A percentile compares a stretch with the other conserved stretches of the same genome.
Evolutionary conservation across 2,113 vertebrate genomes (phyloP).

Genomic region (Nothocercus nigrocapillus): DNA sequence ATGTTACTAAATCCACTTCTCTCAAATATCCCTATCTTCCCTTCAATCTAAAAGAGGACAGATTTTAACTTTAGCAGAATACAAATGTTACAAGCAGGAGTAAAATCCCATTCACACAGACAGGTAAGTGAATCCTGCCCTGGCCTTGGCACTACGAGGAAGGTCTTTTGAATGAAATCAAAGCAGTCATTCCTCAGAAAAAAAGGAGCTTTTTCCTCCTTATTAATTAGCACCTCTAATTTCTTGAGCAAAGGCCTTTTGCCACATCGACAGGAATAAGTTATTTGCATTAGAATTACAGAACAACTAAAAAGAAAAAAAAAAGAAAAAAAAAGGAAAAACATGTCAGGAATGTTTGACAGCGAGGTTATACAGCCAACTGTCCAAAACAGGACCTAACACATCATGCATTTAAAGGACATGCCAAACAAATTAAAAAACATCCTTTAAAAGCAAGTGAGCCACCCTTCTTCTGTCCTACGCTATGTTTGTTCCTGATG

Average conservation of each 20-base stretch:
- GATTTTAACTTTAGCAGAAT: neutral
- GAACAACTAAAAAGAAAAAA: neutral
- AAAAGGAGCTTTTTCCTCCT: neutral
- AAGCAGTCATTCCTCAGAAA: neutral
- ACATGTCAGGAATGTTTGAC: neutral
- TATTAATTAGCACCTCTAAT: neutral
- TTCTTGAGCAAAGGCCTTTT: constrained; percentile 2
- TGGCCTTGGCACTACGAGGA: neutral
- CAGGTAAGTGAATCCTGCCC: neutral
- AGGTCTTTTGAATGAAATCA: neutral
- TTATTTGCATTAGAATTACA: neutral
- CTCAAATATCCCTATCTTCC: neutral
- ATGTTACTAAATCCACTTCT: neutral
- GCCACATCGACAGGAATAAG: neutral
- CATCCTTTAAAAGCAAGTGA: neutral
- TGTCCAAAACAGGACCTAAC: neutral
- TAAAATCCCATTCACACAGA: neutral
- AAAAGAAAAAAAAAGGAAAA: neutral
- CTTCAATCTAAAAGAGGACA: neutral
- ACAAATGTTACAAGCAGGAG: neutral
- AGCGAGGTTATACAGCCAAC: neutral
- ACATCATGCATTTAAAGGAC: neutral
- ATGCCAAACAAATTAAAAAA: neutral
- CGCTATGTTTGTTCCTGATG: accelerated
- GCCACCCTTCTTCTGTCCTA: neutral